Conservation (phyloP, 2,888 invertebrate genomes). For the Agrochola litura region DNA sequence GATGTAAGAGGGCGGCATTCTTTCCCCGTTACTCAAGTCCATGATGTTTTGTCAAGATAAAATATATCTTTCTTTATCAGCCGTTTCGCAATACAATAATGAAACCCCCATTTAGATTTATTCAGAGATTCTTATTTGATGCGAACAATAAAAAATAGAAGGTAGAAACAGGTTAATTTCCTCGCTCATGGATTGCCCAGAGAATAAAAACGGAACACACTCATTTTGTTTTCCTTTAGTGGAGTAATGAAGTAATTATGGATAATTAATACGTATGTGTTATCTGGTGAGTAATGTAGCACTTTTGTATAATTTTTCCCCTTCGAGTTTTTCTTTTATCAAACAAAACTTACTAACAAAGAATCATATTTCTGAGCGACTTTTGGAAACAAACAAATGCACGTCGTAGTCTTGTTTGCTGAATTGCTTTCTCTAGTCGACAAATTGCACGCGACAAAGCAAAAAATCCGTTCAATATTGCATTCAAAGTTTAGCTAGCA, state of each 20-base stretch:
- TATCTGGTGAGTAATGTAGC: constrained; percentile 29
- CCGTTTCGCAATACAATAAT: constrained; percentile 51
- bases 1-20: constrained; percentile 52
- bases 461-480: constrained; percentile 34
- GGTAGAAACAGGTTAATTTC: constrained; percentile 48
- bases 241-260: constrained; percentile 42
- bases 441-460: constrained; percentile 8
- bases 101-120: constrained; percentile 59
- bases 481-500: constrained; percentile 19
- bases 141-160: constrained; percentile 39
- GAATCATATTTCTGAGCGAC: not conserved
- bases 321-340: constrained; percentile 2
- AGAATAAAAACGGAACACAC: constrained; percentile 28
- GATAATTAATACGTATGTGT: constrained; percentile 28
- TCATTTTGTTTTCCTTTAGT: constrained; percentile 34
- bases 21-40: constrained; percentile 47
- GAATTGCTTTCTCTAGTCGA: constrained; percentile 18
- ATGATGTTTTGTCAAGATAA: constrained; percentile 51
- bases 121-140: constrained; percentile 44
- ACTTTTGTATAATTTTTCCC: constrained; percentile 12
- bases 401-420: constrained; percentile 6
- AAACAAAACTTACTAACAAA: constrained; percentile 10
- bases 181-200: constrained; percentile 14
- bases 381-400: not conserved
- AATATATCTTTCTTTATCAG: constrained; percentile 44